A percentile compares a stretch with the other conserved stretches of the same genome.
Evolutionary conservation across 2,888 invertebrate species (phyloP).

Genomic region (Lycocerus yunnanus): DNA sequence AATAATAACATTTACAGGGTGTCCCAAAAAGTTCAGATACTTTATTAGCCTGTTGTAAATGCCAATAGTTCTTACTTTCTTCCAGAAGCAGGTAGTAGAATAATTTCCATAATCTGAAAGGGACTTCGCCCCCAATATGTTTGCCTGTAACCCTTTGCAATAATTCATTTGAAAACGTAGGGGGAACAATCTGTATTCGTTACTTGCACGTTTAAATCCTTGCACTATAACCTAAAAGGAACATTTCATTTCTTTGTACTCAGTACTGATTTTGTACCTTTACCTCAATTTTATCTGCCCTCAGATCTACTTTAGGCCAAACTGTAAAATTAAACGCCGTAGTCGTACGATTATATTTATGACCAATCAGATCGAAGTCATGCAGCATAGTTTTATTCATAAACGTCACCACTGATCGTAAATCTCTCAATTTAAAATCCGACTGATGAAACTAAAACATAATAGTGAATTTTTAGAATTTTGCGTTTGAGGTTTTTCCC

Average conservation of each 20-base stretch:
- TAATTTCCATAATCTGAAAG: neutral
- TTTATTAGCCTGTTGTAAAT: no score
- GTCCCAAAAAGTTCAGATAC: no score
- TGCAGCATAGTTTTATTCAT: neutral
- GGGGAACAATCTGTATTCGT: neutral
- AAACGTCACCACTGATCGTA: neutral
- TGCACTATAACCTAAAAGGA: neutral
- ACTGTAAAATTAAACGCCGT: neutral
- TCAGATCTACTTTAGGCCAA: neutral
- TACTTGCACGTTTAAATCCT: neutral
- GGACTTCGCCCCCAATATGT: neutral
- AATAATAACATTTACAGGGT: no score
- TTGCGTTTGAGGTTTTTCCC: no score
- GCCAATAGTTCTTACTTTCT: neutral
- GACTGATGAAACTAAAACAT: neutral
- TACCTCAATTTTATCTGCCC: neutral
- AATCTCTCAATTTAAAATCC: neutral
- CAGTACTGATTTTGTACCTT: no score
- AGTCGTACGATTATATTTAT: neutral
- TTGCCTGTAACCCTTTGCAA: neutral
- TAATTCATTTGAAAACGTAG: neutral
- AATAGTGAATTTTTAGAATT: no score
- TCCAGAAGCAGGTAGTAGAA: neutral
- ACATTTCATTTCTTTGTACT: neutral
- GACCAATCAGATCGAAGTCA: neutral